Conservation (phyloP, 2,888 invertebrate genomes). For the Arrhopalites spinosus region DNA sequence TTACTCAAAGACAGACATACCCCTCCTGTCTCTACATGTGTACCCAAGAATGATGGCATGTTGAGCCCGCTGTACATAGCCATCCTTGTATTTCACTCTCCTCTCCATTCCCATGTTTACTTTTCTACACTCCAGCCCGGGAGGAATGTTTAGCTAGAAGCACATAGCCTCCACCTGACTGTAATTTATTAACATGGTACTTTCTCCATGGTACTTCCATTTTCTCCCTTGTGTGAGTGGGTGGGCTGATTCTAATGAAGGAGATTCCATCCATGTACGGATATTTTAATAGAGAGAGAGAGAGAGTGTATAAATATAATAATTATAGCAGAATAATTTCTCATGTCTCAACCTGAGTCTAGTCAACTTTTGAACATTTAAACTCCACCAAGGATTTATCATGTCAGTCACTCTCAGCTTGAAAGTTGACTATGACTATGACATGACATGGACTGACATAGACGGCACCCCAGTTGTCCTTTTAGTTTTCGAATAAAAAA, state of each 20-base stretch:
- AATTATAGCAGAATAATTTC: no score
- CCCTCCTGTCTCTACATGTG: neutral
- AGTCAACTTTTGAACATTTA: no score
- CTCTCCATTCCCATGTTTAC: neutral
- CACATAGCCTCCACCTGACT: no score
- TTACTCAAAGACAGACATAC: conserved; percentile 5
- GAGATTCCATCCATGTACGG: neutral
- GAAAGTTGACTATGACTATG: neutral
- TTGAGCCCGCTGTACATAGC: no score
- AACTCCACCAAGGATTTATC: no score
- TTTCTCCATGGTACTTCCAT: neutral
- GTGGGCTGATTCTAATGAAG: no score
- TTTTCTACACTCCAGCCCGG: neutral
- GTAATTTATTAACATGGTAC: neutral
- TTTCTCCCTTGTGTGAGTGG: neutral
- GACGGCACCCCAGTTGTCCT: neutral
- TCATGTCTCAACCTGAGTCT: no score
- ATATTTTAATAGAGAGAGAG: neutral
- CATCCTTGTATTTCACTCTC: neutral
- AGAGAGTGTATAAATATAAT: neutral
- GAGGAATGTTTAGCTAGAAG: no score
- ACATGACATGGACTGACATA: neutral
- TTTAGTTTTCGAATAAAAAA: neutral
- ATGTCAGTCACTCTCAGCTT: neutral
- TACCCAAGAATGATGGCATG: neutral